These are phyloP conservation scores for Lates japonicus DNA, from an alignment of 2,797 vertebrate genomes.

Conservation along the genomic window DNA sequence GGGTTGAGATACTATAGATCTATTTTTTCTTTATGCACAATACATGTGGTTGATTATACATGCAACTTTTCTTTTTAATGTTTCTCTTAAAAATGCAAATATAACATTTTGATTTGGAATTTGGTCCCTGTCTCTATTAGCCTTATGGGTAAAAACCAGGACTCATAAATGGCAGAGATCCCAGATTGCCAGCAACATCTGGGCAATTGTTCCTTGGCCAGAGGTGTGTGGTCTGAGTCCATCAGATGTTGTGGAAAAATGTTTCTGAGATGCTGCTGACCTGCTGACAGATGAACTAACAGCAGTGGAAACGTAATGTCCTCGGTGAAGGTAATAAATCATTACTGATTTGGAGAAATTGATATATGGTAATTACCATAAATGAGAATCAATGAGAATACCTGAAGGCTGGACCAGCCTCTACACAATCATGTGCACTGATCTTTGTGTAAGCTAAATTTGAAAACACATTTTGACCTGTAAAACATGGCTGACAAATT, in stretches of 20 bases:
- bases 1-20: neutral
- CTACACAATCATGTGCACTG: neutral
- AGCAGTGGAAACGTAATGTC: constrained; percentile 1
- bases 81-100: neutral
- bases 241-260: neutral
- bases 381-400: constrained; percentile 4
- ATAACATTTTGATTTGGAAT: neutral
- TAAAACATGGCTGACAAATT: neutral
- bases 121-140: neutral
- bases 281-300: constrained; percentile 10
- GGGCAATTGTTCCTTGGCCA: neutral
- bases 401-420: neutral
- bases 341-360: constrained; percentile 35
- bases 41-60: neutral
- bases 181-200: neutral
- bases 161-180: neutral
- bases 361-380: constrained; percentile 25
- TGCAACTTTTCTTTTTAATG: neutral
- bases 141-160: neutral
- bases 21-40: neutral
- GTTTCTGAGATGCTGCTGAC: constrained; percentile 2
- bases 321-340: constrained; percentile 12
- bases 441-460: too few species aligned
- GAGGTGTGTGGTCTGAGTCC: neutral
- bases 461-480: neutral